Evolutionary conservation across 2,113 vertebrate species (phyloP).

Genomic region (Parus major): DNA sequence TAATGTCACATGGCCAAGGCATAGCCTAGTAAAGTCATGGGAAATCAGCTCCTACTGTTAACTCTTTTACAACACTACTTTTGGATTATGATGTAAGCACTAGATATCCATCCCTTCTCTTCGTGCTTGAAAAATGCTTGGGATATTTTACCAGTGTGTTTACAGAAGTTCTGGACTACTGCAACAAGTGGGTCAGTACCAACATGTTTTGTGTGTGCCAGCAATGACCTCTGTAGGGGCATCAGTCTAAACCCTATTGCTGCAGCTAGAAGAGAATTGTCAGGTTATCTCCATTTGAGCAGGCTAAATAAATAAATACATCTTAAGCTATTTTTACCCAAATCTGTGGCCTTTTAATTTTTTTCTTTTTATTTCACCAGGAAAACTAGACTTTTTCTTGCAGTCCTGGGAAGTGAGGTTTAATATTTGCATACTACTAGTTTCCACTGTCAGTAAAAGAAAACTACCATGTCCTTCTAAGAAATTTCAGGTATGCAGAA

Average conservation of each 20-base stretch:
- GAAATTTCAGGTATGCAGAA: not conserved
- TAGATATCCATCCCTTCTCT: not conserved
- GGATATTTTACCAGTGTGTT: not conserved
- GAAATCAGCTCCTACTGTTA: not conserved
- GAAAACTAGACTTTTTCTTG: not conserved
- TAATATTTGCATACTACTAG: not conserved
- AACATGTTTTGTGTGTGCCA: accelerated
- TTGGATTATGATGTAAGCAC: not conserved
- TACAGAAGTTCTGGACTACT: not conserved
- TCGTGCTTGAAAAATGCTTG: not conserved
- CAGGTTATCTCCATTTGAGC: not conserved
- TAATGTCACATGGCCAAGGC: not conserved
- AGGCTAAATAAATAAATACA: not conserved
- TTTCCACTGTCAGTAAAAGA: not conserved
- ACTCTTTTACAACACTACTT: not conserved
- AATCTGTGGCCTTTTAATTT: not conserved
- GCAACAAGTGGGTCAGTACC: not conserved
- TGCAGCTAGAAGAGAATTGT: not conserved
- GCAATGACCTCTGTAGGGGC: not conserved
- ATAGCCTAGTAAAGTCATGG: not conserved
- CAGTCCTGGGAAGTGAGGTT: not conserved
- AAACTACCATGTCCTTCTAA: not conserved
- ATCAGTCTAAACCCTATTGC: not conserved
- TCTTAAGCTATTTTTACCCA: not conserved
- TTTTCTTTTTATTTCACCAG: not conserved